Conservation (phyloP, 2,113 vertebrate genomes). For the Percina caprodes region DNA sequence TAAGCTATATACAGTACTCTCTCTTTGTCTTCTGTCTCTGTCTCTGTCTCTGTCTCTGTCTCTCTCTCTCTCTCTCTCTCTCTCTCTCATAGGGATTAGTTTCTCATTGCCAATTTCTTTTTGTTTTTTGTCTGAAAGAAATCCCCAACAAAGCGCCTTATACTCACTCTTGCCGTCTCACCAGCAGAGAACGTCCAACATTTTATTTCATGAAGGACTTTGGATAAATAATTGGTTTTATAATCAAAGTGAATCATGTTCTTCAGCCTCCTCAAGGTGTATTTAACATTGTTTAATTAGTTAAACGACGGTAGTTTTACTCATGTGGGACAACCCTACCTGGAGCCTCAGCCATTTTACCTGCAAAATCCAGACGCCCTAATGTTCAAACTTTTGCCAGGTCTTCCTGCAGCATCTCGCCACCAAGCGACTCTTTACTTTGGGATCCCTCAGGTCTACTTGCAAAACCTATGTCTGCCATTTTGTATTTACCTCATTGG, state of each 20-base stretch:
- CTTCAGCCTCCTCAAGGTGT: constrained; percentile 31
- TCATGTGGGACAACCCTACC: constrained; percentile 8
- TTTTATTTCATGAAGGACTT: constrained; percentile 50
- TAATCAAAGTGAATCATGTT: constrained; percentile 20
- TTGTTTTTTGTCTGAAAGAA: constrained; percentile 26
- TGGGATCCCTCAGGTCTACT: constrained; percentile 88
- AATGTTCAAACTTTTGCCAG: constrained; percentile 66
- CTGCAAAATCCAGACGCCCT: constrained; percentile 53
- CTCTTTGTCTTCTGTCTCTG: too few species aligned
- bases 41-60: too few species aligned
- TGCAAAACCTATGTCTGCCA: constrained; percentile 71
- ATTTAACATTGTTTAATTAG: constrained; percentile 53
- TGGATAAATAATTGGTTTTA: constrained; percentile 57
- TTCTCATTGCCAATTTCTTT: constrained; percentile 22
- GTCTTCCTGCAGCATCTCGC: constrained; percentile 84
- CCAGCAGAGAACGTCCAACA: constrained; percentile 61
- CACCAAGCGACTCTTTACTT: constrained; percentile 80
- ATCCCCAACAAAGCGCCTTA: constrained; percentile 76
- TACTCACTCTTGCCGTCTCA: constrained; percentile 54
- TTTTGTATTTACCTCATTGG: constrained; percentile 72
- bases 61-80: background rate
- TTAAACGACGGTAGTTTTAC: constrained; percentile 40
- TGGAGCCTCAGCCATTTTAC: constrained; percentile 56
- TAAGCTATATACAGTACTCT: constrained; percentile 10
- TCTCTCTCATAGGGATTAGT: constrained; percentile 22